Evolutionary conservation across 2,888 invertebrate genomes (phyloP).

Genomic region (Oscheius myriophilus): DNA sequence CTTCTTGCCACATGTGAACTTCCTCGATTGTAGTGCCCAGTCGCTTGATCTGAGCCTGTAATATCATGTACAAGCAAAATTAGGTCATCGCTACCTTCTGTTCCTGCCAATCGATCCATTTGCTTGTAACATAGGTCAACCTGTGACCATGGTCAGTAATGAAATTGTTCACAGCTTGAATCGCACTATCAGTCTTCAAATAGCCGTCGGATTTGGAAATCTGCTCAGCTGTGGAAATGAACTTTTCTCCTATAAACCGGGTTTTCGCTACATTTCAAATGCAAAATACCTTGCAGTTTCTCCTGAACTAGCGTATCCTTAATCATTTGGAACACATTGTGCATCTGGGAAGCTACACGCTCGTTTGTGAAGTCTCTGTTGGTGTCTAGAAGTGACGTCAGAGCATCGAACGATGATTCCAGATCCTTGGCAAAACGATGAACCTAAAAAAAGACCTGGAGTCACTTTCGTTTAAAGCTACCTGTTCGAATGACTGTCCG

Average conservation of each 20-base stretch:
- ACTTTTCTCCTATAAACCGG: slow-evolving; percentile 58
- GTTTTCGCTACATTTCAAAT: neutral
- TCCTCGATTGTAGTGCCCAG: slow-evolving; percentile 47
- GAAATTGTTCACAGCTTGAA: slow-evolving; percentile 53
- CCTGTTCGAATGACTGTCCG: slow-evolving; percentile 64
- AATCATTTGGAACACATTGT: slow-evolving; percentile 65
- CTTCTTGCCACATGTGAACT: slow-evolving; percentile 59
- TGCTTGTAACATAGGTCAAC: slow-evolving; percentile 56
- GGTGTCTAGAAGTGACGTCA: slow-evolving; percentile 55
- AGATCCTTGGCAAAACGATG: slow-evolving; percentile 64
- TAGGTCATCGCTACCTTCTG: slow-evolving; percentile 32
- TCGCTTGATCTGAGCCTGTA: slow-evolving; percentile 32
- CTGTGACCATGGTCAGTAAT: slow-evolving; percentile 59
- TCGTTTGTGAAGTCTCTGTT: slow-evolving; percentile 59
- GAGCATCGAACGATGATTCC: slow-evolving; percentile 61
- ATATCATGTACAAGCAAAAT: neutral
- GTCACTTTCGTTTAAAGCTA: slow-evolving; percentile 17
- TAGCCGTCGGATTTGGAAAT: slow-evolving; percentile 44
- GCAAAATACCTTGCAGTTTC: slow-evolving; percentile 61
- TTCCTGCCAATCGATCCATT: slow-evolving; percentile 62
- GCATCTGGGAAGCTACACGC: slow-evolving; percentile 60
- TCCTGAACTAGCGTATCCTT: slow-evolving; percentile 64
- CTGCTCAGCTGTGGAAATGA: slow-evolving; percentile 52
- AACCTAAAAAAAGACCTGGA: slow-evolving; percentile 38
- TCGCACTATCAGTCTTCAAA: slow-evolving; percentile 49